phyloP scores from a whole-genome alignment of 2,113 vertebrate genomes.

The Suricata suricatta region DNA sequence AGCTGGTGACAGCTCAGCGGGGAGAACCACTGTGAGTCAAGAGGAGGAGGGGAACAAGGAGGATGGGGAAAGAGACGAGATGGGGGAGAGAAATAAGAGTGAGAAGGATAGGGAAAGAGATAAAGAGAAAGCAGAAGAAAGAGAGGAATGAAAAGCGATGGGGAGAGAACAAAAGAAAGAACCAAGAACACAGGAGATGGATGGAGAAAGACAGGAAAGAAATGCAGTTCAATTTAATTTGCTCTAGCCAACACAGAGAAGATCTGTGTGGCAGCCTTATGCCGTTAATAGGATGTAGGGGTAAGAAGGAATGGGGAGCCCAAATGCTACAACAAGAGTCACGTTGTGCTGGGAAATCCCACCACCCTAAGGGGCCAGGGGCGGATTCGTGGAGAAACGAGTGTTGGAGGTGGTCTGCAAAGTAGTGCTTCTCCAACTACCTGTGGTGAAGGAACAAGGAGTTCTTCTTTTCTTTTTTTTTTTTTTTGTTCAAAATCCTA shows the following conservation, averaged over 20 bases:
- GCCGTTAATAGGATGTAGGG: background rate
- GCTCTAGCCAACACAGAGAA: background rate
- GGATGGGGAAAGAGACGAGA: background rate
- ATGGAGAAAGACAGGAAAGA: background rate
- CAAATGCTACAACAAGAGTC: background rate
- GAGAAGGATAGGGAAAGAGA: background rate
- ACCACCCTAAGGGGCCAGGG: too few species aligned
- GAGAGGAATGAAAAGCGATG: background rate
- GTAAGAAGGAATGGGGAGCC: background rate
- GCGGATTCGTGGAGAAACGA: background rate
- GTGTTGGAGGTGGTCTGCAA: background rate
- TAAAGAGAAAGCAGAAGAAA: background rate
- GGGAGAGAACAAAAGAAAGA: background rate
- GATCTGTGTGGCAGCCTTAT: background rate
- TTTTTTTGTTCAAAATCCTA: background rate
- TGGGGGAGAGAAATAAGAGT: background rate
- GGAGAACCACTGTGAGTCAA: constrained; percentile 89
- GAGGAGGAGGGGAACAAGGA: background rate
- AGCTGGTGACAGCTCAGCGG: constrained; percentile 95
- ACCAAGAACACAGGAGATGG: background rate
- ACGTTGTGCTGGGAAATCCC: background rate
- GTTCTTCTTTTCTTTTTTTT: background rate
- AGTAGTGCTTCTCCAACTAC: background rate
- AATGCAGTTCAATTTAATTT: constrained; percentile 1
- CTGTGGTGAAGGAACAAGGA: background rate